A percentile compares a stretch with the other conserved stretches of the same genome.
These are phyloP conservation scores for Bothrops alternatus DNA, from an alignment of 2,797 vertebrate species.

Conservation along the genomic window DNA sequence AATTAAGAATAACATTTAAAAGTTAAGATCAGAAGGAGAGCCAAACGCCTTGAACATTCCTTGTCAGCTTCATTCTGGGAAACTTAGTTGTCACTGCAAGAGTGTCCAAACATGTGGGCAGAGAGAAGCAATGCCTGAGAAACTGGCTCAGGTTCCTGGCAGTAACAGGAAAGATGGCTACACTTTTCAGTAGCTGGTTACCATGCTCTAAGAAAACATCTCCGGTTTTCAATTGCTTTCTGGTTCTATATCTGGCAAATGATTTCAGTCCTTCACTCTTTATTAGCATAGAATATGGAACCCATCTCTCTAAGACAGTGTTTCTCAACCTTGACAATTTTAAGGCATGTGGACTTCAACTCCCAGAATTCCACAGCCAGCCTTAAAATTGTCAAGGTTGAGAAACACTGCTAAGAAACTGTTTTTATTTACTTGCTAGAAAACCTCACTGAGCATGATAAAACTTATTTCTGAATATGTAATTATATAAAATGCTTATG, in stretches of 20 bases:
- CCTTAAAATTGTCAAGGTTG: too few relatives aligned
- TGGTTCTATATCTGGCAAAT: background rate
- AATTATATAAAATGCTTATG: background rate
- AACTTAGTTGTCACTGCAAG: slow-evolving; percentile 36
- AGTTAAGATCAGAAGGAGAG: slow-evolving; percentile 20
- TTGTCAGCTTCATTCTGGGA: slow-evolving; percentile 65
- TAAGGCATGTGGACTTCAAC: too few relatives aligned
- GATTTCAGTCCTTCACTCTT: background rate
- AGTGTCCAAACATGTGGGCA: slow-evolving; percentile 23
- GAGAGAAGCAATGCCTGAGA: slow-evolving; percentile 53
- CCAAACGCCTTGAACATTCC: slow-evolving; percentile 43
- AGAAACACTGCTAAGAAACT: background rate
- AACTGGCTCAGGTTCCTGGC: slow-evolving; percentile 51
- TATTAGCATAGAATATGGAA: background rate
- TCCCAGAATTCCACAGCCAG: too few relatives aligned
- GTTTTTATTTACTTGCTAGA: background rate
- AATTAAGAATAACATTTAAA: background rate
- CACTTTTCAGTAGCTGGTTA: background rate
- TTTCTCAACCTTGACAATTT: too few relatives aligned
- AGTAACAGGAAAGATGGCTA: slow-evolving; percentile 61
- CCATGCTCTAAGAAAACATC: slow-evolving; percentile 8
- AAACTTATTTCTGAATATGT: background rate
- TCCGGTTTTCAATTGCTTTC: background rate
- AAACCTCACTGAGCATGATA: background rate
- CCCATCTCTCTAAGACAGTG: background rate